Evolutionary conservation across 2,888 invertebrate genomes (phyloP).

Genomic region (Metallyticus violacea): DNA sequence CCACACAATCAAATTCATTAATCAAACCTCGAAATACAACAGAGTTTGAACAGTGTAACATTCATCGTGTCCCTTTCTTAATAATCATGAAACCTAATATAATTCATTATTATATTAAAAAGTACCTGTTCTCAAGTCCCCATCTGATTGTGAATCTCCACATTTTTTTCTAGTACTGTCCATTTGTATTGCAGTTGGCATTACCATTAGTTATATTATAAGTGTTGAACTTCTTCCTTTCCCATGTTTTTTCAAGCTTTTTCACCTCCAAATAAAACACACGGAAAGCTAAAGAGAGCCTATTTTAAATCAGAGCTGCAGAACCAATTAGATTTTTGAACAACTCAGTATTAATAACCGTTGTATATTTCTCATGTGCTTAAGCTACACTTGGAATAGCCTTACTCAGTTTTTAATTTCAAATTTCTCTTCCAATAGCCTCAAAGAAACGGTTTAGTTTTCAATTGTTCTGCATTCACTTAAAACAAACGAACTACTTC

Average conservation of each 20-base stretch:
- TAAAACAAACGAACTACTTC: no score
- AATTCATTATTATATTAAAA: conserved; percentile 40
- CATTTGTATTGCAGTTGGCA: conserved; percentile 33
- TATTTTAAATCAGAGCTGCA: conserved; percentile 8
- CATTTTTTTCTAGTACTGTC: conserved; percentile 31
- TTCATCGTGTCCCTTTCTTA: conserved; percentile 42
- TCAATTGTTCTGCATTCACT: no score
- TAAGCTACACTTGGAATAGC: not conserved
- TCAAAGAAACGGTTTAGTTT: no score
- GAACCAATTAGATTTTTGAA: conserved; percentile 1
- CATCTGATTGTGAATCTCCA: conserved; percentile 32
- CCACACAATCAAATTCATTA: conserved; percentile 37
- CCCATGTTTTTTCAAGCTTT: conserved; percentile 29
- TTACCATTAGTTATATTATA: conserved; percentile 32
- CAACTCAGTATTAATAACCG: not conserved
- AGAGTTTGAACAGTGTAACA: conserved; percentile 35
- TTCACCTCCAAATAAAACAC: conserved; percentile 34
- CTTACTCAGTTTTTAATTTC: not conserved
- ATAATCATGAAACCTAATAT: conserved; percentile 41
- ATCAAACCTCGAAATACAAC: conserved; percentile 39
- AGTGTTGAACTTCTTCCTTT: conserved; percentile 32
- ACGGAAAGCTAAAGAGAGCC: conserved; percentile 36
- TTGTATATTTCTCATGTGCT: no score
- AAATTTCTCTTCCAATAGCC: not conserved
- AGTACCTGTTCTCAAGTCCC: conserved; percentile 37